A percentile compares a stretch with the other conserved stretches of the same genome.
phyloP scores from a whole-genome alignment of 2,888 invertebrate species.

The Dryobotodes eremita region DNA sequence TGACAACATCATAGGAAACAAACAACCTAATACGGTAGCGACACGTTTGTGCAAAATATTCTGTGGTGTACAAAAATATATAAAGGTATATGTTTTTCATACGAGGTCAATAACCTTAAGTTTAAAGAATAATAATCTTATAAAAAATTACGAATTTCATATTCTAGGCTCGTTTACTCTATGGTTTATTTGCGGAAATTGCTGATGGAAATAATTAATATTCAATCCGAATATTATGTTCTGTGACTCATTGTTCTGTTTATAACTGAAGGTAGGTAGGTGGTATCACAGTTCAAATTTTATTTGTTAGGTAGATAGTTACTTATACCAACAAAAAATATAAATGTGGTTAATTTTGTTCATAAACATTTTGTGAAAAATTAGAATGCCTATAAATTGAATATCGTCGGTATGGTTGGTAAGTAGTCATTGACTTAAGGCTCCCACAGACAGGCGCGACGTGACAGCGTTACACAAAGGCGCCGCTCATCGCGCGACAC shows the following conservation, averaged over 20 bases:
- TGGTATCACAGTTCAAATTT: not conserved
- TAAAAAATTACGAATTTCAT: slow-evolving; percentile 1
- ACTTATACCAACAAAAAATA: not conserved
- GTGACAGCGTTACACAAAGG: no score
- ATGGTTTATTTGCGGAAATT: slow-evolving; percentile 18
- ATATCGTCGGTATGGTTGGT: not conserved
- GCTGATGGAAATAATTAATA: slow-evolving; percentile 15
- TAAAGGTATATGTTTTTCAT: not conserved
- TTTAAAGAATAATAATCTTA: slow-evolving; percentile 18
- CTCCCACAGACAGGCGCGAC: no score
- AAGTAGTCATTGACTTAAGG: not conserved
- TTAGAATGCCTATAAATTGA: not conserved
- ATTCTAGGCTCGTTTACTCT: slow-evolving; percentile 1
- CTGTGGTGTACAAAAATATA: not conserved
- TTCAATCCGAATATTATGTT: slow-evolving; percentile 28
- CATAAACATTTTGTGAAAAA: not conserved
- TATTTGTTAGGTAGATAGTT: not conserved
- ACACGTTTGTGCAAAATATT: slow-evolving; percentile 17
- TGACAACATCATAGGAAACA: not conserved
- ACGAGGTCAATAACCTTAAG: slow-evolving; percentile 30
- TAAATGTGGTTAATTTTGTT: not conserved
- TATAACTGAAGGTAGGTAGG: not conserved
- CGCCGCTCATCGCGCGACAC: no score
- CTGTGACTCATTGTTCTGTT: slow-evolving; percentile 14
- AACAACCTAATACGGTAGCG: not conserved